These are phyloP conservation scores for Prietella phreatophila DNA, from an alignment of 2,113 vertebrate species.

Conservation along the genomic window DNA sequence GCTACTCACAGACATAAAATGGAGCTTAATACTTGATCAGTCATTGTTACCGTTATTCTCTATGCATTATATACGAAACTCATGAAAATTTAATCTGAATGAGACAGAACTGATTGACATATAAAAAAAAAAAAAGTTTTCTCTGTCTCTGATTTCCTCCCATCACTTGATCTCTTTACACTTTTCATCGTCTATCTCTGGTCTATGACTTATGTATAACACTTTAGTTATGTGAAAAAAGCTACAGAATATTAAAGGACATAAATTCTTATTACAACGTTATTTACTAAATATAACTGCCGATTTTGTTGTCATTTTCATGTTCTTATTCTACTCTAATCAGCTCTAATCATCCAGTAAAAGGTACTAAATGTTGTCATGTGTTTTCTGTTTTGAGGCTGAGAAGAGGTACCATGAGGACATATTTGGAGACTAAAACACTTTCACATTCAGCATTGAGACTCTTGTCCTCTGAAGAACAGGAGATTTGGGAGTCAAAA, in stretches of 20 bases:
- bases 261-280: not conserved
- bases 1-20: not conserved
- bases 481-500: not conserved
- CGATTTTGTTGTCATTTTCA: not conserved
- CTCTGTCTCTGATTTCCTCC: not conserved
- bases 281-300: not conserved
- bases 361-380: not conserved
- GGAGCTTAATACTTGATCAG: not conserved
- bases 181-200: not conserved
- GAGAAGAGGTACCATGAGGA: slow-evolving; percentile 83
- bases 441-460: not conserved
- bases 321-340: not conserved
- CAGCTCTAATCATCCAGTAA: not conserved
- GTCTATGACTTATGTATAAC: not conserved
- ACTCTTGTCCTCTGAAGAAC: not conserved
- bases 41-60: not conserved
- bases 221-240: not conserved
- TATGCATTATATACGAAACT: not conserved
- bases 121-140: too few relatives aligned
- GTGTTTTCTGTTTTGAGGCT: slow-evolving; percentile 64
- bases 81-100: not conserved
- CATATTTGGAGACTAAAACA: slow-evolving; percentile 71
- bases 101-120: not conserved
- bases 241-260: not conserved
- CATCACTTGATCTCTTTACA: not conserved